Evolutionary conservation across 2,888 invertebrate species (phyloP).

Genomic region (Heliconius cydno): DNA sequence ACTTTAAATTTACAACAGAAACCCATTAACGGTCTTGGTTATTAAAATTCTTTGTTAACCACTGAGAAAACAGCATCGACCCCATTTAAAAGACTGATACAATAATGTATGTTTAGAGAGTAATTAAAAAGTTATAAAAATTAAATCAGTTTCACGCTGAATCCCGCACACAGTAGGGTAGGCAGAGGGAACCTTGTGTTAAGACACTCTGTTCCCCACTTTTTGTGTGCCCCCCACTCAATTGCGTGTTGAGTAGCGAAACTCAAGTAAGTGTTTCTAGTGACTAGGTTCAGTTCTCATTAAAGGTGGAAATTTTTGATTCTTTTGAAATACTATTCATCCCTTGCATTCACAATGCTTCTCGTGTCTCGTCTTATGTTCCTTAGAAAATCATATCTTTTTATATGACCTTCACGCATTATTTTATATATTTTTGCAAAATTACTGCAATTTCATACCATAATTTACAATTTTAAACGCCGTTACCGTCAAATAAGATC

Average conservation of each 20-base stretch:
- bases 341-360: too few species aligned
- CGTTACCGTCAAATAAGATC: not conserved
- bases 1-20: conserved; percentile 46
- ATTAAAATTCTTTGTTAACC: conserved; percentile 57
- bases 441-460: not conserved
- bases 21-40: conserved; percentile 49
- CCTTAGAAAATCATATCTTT: not conserved
- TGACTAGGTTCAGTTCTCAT: too few species aligned
- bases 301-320: too few species aligned
- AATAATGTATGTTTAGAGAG: conserved; percentile 8
- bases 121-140: not conserved
- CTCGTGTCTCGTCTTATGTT: not conserved
- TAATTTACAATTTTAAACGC: not conserved
- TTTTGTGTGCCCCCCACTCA: too few species aligned
- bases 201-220: too few species aligned
- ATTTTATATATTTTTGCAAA: not conserved
- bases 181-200: too few species aligned
- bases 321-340: too few species aligned
- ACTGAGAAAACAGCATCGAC: conserved; percentile 32
- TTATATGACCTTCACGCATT: not conserved
- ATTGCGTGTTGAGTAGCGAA: too few species aligned
- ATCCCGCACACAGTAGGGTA: too few species aligned
- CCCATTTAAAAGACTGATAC: conserved; percentile 7
- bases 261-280: too few species aligned
- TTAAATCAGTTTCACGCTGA: too few species aligned